Conservation (phyloP, 1,140 invertebrate genomes). For the Antheraea mylitta region DNA sequence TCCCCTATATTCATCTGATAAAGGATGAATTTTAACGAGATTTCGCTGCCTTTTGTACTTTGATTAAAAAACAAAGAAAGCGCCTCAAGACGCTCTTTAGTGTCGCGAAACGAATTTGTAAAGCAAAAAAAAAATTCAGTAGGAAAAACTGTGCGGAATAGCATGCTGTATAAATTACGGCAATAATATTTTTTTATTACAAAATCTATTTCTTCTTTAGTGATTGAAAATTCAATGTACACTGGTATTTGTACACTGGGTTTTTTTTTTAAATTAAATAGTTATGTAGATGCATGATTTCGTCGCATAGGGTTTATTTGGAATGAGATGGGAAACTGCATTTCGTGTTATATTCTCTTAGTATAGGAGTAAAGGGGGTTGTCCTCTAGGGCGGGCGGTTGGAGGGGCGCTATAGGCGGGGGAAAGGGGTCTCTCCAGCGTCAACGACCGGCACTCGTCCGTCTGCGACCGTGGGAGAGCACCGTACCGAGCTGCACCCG, state of each 20-base stretch:
- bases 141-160: constrained; percentile 3
- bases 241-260: too few species aligned
- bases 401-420: constrained; percentile 45
- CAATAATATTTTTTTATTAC: not conserved
- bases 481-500: constrained; percentile 41
- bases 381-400: constrained; percentile 55
- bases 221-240: too few species aligned
- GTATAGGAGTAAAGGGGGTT: constrained; percentile 43
- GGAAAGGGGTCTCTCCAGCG: constrained; percentile 44
- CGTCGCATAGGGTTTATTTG: too few species aligned
- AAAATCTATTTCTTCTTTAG: not conserved
- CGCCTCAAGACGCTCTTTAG: not conserved
- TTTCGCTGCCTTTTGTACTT: too few species aligned
- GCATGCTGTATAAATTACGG: constrained; percentile 3
- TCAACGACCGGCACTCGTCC: constrained; percentile 72
- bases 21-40: too few species aligned
- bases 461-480: constrained; percentile 54
- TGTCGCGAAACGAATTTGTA: not conserved
- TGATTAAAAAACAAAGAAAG: not conserved
- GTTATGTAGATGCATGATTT: too few species aligned
- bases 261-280: too few species aligned
- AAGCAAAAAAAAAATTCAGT: not conserved
- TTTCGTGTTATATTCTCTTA: constrained; percentile 36
- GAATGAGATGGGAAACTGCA: constrained; percentile 15
- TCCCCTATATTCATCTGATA: too few species aligned